Conservation (phyloP, 2,888 invertebrate species). For the Macropis europaea region DNA sequence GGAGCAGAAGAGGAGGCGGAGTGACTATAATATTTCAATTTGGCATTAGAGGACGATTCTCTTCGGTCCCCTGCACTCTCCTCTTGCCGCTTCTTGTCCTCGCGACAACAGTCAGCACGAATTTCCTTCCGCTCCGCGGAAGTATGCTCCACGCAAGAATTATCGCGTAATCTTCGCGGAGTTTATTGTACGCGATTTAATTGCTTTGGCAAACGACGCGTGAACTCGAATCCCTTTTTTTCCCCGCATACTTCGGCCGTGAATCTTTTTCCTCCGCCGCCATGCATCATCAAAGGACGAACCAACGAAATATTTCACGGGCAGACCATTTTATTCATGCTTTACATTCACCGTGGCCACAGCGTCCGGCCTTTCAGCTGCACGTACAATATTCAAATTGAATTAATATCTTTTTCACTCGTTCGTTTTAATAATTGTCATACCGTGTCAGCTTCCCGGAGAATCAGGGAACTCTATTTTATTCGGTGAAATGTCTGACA, state of each 20-base stretch:
- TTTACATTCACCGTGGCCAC: neutral
- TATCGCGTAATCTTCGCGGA: slow-evolving; percentile 18
- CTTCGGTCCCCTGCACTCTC: slow-evolving; percentile 9
- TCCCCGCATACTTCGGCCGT: neutral
- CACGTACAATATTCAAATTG: too few species aligned
- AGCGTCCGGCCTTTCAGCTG: neutral
- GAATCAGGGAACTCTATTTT: too few species aligned
- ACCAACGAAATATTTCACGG: slow-evolving; percentile 11
- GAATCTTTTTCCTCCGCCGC: slow-evolving; percentile 1
- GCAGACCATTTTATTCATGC: neutral
- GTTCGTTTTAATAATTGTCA: too few species aligned
- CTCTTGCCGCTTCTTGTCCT: slow-evolving; percentile 12
- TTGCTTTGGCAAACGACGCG: slow-evolving; percentile 38
- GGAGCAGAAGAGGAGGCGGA: neutral
- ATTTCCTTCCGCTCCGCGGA: neutral
- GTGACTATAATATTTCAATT: slow-evolving; percentile 42
- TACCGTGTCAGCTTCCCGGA: too few species aligned
- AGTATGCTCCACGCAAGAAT: slow-evolving; percentile 15
- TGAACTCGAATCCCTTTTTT: slow-evolving; percentile 26
- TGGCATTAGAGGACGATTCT: slow-evolving; percentile 22
- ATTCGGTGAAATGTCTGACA: too few species aligned
- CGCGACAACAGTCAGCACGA: slow-evolving; percentile 4
- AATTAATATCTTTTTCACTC: too few species aligned
- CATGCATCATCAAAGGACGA: neutral
- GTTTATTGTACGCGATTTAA: slow-evolving; percentile 34